Conservation (phyloP, 35 echinoderm and acorn worm genomes). For the Heliocidaris erythrogramma region DNA sequence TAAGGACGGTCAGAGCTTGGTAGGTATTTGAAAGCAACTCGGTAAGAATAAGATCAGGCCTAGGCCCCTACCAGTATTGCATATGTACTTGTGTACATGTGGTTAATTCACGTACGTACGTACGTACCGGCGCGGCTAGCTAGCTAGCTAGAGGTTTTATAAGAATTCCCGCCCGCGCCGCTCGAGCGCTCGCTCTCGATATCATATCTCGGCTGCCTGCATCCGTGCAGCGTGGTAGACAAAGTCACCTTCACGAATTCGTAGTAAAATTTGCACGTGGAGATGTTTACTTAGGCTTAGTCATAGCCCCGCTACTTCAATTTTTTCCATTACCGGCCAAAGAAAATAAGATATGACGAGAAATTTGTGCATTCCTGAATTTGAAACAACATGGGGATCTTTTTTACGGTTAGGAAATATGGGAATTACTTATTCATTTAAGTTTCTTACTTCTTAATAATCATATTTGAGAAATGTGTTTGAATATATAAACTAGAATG, state of each 20-base stretch:
- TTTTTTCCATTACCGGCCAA: not conserved
- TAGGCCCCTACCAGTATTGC: no score
- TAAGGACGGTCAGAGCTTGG: no score
- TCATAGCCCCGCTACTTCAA: not conserved
- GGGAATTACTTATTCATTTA: not conserved
- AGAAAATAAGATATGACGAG: not conserved
- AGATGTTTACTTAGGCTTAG: conserved; percentile 21
- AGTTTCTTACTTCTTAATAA: not conserved
- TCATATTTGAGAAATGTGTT: not conserved
- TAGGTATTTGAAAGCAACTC: no score
- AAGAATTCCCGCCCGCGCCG: no score
- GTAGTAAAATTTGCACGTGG: not conserved
- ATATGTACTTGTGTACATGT: no score
- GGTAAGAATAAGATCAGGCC: no score
- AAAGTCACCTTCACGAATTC: conserved; percentile 23
- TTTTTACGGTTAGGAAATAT: not conserved
- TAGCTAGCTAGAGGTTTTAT: no score
- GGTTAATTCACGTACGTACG: no score
- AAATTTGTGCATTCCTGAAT: not conserved
- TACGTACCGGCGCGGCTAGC: no score
- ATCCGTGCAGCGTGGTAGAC: not conserved
- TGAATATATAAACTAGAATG: not conserved
- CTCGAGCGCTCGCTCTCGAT: not conserved
- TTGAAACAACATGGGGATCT: not conserved
- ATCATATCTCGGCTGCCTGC: not conserved